Evolutionary conservation across 1,140 invertebrate genomes (phyloP), one percentile per base, ranked within the genome.

Genomic region (Macrotrachela quadricornifera): DNA sequence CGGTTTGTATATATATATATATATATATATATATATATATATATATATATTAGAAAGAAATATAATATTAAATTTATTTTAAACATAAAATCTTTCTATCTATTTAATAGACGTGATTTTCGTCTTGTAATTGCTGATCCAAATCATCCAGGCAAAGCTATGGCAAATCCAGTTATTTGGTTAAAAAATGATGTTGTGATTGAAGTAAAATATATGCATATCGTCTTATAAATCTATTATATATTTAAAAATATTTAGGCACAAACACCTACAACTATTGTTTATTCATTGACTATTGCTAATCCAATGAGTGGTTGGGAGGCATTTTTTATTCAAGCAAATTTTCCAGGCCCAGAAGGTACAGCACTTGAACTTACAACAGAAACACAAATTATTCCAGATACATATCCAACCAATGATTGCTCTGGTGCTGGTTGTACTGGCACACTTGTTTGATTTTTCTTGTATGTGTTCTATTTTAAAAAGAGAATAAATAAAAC

Each of bases 361-460:
- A 53, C 57, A n/a, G 59, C 57, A 12, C 42, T 64, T 11, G 58
- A 61, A 50, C 58, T 64, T 43, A 66, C 64, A n/a, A 63, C 64
- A 3, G 60, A 66, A 51, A 56, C 57, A 3, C 50, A 61, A 47
- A 61, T 66, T 40, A 59, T 64, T 13, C 64, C 64, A 36, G 59
- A 64, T 46, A 59, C 57, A 40, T 64, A 62, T 51, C 61, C 64
- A 2, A 61, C 60, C 51, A 58, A 59, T 14, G 61, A 63, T 18
- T 65, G 64, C 49, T 52, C 54, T 42, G 64, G 59, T 10, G 42
- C 47, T 10, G 42, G 43, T 13, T 65, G 64, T 54, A 50, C 30
- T 11, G 64, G 63, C 10, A 59, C 54, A 16, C 57, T 65, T 12
- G 62, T 65, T 30, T 63, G 56, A 57, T 2, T 30, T 30, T 30